These are phyloP conservation scores for Temnothorax longispinosus DNA, from an alignment of 1,140 invertebrate species.

Conservation along the genomic window DNA sequence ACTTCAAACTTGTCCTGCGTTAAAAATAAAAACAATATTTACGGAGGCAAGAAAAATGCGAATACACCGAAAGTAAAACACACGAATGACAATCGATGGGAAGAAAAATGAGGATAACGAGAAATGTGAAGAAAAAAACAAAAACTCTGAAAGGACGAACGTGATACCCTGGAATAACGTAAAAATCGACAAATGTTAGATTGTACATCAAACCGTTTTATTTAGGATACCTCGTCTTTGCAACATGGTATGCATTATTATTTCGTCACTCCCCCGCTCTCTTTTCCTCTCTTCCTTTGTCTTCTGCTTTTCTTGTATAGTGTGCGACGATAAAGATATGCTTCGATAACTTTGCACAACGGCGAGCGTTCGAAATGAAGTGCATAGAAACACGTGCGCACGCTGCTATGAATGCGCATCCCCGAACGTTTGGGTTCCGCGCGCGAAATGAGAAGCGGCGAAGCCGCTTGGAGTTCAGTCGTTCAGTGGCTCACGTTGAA, in stretches of 20 bases:
- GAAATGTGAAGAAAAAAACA: not conserved
- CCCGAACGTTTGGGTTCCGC: constrained; percentile 12
- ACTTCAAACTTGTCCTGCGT: too few species aligned
- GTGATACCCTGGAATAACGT: not conserved
- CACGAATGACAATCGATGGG: not conserved
- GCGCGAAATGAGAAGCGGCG: constrained; percentile 45
- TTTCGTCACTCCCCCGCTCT: not conserved
- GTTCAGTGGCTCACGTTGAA: constrained; percentile 43
- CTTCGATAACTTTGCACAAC: constrained; percentile 14
- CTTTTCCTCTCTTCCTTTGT: not conserved
- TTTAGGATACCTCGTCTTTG: not conserved
- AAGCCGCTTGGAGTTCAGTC: constrained; percentile 19
- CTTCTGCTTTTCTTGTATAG: not conserved
- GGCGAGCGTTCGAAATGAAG: not conserved
- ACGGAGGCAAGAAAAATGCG: constrained; percentile 11
- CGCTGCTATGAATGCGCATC: not conserved
- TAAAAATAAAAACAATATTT: too few species aligned
- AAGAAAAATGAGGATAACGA: not conserved
- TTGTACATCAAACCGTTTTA: not conserved
- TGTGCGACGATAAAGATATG: not conserved
- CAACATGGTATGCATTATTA: not conserved
- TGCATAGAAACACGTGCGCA: not conserved
- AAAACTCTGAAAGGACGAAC: not conserved
- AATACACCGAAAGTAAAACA: not conserved
- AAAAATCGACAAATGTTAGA: not conserved